Evolutionary conservation across 2,797 vertebrate species (phyloP), one percentile per base, ranked within the genome.

Genomic region (Harpagifer antarcticus): DNA sequence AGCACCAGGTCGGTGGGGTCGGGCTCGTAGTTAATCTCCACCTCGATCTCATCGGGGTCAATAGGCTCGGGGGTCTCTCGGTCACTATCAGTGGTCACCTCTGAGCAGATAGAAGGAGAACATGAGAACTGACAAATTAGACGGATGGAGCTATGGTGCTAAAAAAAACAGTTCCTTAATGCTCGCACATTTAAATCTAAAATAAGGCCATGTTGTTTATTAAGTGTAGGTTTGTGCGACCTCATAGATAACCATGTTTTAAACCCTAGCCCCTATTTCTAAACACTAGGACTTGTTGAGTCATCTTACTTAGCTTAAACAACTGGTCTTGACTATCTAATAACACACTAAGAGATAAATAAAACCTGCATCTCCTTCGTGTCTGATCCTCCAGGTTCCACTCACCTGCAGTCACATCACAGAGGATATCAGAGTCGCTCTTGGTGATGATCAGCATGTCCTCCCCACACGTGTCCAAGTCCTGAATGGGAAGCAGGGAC

Each of bases 1-100:
- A 99, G 94, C 74, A 98, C 96, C 88, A 99, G 90, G 91, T 99
- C 98, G 0, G 97, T 96, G 76, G 97, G 97, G 74, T 99, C 98
- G 0, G 97, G 98, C 44, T 99, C 96, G 63, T 99, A 99, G 90
- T 98, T 96, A 73, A 99, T 88, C 8, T 96, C 92, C 23, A 99
- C 92, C 80, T 97, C 96, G 52, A 99, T 94, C 0, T 96, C 96
- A 0, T 96, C 97, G 4, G 96, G 95, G 87, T 94, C 84, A 14
- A 96, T 74, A 15, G 95, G 94, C 50, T 96, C 97, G 1, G 97
- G 95, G 0, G 94, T 96, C 68, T 75, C 92, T 74, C 92, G 77
- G 59, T 95, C 95, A 27, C 92, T 82, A 52, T 96, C 95, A 57
- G 91, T 86, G 54, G 86, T 93, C 54, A 94, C 94, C 74, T 96